phyloP scores from a whole-genome alignment of 1,140 invertebrate species.

The Microplitis mediator region DNA sequence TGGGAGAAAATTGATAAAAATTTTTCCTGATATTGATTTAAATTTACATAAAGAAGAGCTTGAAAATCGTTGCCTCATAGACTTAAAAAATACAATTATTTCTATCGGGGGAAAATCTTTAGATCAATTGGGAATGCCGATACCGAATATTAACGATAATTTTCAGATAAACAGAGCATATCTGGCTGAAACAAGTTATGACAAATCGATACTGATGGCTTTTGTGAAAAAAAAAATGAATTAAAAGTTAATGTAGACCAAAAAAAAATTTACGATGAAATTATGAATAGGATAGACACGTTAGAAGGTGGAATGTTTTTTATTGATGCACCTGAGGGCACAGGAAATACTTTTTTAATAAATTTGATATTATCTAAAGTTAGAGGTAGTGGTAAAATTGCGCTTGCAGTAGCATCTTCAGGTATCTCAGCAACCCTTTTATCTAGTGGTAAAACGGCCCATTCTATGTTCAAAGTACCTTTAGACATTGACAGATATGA shows the following conservation, averaged over 20 bases:
- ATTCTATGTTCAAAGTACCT: not conserved
- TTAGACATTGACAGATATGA: not conserved
- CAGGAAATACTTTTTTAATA: constrained; percentile 48
- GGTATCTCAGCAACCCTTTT: constrained; percentile 45
- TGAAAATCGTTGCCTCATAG: not conserved
- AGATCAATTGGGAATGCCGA: not conserved
- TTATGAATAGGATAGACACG: constrained; percentile 13
- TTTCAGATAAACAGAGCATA: constrained; percentile 3
- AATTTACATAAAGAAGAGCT: not conserved
- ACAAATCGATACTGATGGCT: too few species aligned
- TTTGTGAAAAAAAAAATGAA: too few species aligned
- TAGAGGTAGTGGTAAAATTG: not conserved
- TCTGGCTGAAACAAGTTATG: too few species aligned
- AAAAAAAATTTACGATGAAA: too few species aligned
- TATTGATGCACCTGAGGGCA: constrained; percentile 46
- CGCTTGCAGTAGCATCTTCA: constrained; percentile 35
- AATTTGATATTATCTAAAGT: constrained; percentile 19
- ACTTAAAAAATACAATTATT: not conserved
- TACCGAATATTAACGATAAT: constrained; percentile 10
- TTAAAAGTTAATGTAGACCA: too few species aligned
- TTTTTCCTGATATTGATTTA: not conserved
- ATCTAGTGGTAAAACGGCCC: not conserved
- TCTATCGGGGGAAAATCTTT: not conserved
- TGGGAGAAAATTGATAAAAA: not conserved
- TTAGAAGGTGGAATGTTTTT: constrained; percentile 35